Evolutionary conservation across 2,113 vertebrate species (phyloP).

Genomic region (Mola mola): DNA sequence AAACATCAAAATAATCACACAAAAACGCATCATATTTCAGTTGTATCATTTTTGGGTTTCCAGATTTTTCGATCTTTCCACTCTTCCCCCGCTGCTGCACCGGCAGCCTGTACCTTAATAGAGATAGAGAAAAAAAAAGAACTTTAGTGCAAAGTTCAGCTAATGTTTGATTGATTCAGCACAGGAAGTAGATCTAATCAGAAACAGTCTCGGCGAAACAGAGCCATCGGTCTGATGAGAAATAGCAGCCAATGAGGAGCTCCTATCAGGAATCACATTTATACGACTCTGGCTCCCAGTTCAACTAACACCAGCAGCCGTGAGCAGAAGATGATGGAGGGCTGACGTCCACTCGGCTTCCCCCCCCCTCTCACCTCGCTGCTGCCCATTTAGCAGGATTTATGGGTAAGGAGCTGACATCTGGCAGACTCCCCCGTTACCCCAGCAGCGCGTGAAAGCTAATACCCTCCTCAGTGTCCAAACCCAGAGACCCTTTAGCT

Average conservation of each 20-base stretch:
- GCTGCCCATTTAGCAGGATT: conserved; percentile 80
- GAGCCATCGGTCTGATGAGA: conserved; percentile 35
- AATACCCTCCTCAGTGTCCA: conserved; percentile 79
- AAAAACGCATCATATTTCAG: too few species aligned
- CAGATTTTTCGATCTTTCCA: too few species aligned
- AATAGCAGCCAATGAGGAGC: conserved; percentile 29
- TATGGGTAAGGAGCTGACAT: conserved; percentile 76
- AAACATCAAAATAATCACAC: too few species aligned
- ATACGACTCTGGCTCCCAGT: conserved; percentile 31
- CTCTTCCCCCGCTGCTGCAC: too few species aligned
- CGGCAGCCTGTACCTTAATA: too few species aligned
- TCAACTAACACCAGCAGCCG: conserved; percentile 41
- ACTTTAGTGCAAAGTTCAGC: conserved; percentile 4
- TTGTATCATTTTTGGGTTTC: too few species aligned
- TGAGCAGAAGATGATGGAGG: conserved; percentile 50
- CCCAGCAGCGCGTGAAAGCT: conserved; percentile 79
- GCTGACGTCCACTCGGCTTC: conserved; percentile 53
- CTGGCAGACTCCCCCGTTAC: conserved; percentile 77
- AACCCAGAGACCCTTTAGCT: conserved; percentile 75
- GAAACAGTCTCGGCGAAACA: conserved; percentile 40
- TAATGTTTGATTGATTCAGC: conserved; percentile 53
- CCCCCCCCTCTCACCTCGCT: conserved; percentile 41
- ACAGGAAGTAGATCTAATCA: conserved; percentile 57
- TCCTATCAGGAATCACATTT: conserved; percentile 50
- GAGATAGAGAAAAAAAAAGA: neutral